A percentile compares a stretch with the other conserved stretches of the same genome.
phyloP scores from a whole-genome alignment of 1,140 invertebrate species.

The Zaprionus davidi region DNA sequence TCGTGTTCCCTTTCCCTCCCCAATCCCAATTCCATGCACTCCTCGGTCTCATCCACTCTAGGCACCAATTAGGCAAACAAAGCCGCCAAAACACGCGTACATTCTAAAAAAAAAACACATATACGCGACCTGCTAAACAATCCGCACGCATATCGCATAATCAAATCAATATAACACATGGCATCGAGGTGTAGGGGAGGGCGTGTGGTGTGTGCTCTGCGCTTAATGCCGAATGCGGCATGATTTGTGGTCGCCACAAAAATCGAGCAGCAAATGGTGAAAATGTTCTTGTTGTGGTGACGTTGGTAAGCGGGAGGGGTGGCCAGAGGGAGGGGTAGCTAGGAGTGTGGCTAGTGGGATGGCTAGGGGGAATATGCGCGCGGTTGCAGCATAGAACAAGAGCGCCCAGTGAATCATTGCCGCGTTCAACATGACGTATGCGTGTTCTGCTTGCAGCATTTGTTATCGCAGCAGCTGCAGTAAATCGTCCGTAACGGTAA shows the following conservation, averaged over 20 bases:
- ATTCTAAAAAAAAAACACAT: constrained; percentile 30
- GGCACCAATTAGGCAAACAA: constrained; percentile 52
- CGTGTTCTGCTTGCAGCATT: constrained; percentile 57
- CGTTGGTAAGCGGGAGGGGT: not conserved
- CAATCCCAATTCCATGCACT: not conserved
- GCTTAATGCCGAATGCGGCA: constrained; percentile 24
- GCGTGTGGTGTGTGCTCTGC: not conserved
- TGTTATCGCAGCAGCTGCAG: constrained; percentile 58
- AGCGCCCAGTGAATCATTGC: constrained; percentile 39
- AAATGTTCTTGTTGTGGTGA: constrained; percentile 28
- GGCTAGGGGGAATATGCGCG: not conserved
- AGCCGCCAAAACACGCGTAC: constrained; percentile 46
- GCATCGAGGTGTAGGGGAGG: not conserved
- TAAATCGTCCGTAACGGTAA: constrained; percentile 45
- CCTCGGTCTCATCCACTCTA: not conserved
- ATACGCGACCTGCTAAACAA: constrained; percentile 6
- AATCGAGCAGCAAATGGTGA: constrained; percentile 24
- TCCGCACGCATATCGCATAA: constrained; percentile 29
- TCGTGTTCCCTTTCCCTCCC: no score
- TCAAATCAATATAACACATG: constrained; percentile 45
- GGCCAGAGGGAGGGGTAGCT: not conserved
- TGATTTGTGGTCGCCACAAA: constrained; percentile 56
- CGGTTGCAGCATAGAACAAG: constrained; percentile 16
- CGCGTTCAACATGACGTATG: constrained; percentile 65
- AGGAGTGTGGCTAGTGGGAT: not conserved